A percentile compares a stretch with the other conserved stretches of the same genome.
Conservation (phyloP, 2,888 invertebrate genomes). For the Eristalis tenax region DNA sequence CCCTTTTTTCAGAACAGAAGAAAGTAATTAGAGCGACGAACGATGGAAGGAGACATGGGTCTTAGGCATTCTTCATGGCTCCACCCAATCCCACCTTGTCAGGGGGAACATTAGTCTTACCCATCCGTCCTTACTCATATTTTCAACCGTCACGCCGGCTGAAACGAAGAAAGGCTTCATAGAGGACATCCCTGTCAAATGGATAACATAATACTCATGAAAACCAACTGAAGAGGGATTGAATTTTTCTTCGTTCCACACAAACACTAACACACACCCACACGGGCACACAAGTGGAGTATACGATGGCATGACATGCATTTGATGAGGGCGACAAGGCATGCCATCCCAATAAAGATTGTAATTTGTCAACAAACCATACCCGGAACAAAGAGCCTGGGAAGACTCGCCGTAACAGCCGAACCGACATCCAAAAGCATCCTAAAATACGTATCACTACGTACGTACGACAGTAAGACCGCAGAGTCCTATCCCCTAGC, state of each 20-base stretch:
- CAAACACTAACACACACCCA: neutral
- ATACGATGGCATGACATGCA: slow-evolving; percentile 61
- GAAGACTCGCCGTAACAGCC: slow-evolving; percentile 3
- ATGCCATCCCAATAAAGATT: slow-evolving; percentile 67
- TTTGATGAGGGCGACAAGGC: slow-evolving; percentile 62
- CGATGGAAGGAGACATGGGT: slow-evolving; percentile 14
- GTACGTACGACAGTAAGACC: slow-evolving; percentile 33
- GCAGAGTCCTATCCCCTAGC: slow-evolving; percentile 13
- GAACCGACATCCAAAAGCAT: slow-evolving; percentile 36
- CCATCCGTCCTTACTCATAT: neutral
- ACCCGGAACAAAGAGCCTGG: slow-evolving; percentile 9
- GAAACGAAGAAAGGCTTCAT: slow-evolving; percentile 57
- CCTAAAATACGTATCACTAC: slow-evolving; percentile 27
- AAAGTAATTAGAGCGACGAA: slow-evolving; percentile 54
- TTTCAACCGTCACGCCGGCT: slow-evolving; percentile 16
- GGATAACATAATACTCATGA: slow-evolving; percentile 58
- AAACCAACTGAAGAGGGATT: slow-evolving; percentile 38
- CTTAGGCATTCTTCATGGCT: neutral
- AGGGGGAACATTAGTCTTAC: neutral
- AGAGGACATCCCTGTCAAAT: slow-evolving; percentile 48
- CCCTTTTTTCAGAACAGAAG: neutral
- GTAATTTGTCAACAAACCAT: slow-evolving; percentile 68
- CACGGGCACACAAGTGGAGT: slow-evolving; percentile 17
- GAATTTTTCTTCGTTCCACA: neutral
- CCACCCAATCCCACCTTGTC: neutral